Evolutionary conservation across 2,888 invertebrate species (phyloP), one percentile per base, ranked within the genome.

Genomic region (Lymantria monacha): DNA sequence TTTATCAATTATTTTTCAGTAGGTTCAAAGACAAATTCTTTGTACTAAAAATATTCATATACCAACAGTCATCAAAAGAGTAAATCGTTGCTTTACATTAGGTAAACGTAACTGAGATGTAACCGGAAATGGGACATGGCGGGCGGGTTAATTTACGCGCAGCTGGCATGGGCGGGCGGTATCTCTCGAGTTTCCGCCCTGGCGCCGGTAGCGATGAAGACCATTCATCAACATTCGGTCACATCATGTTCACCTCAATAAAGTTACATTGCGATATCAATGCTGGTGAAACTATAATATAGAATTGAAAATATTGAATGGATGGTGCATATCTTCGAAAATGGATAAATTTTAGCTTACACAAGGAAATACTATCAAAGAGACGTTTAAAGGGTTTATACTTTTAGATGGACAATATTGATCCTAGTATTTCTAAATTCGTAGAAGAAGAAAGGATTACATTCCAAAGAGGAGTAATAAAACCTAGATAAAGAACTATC

Each of bases 151-250:
- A 83, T 84, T 83, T 83, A 83, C 81, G 79, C 70, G 72, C 76
- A 69, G 74, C 74, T 75, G 77, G 73, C 76, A 77, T 78, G 76
- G 72, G 76, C 76, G 79, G 77, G 68, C 78, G 80, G 80, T 85
- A 85, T 85, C 83, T 80, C 79, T 44, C 73, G 76, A 74, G 77
- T 72, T 81, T 83, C 85, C 85, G 85, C 70, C 66, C 62, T 66
- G 66, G 69, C 63, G 63, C 72, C 79, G 79, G 79, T 73, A 76
- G 73, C 85, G 83, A 80, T 85, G 84, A 83, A 82, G 81, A 73
- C 77, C 81, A 82, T 87, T 79, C 83, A 87, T 87, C 87, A 87
- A 79, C 74, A 73, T 82, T 84, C 76, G 85, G 83, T 79, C 75
- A 70, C 76, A 72, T 72, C 75, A 77, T 77, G 76, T 69, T 76